phyloP scores from a whole-genome alignment of 2,113 vertebrate genomes.

The Monopterus albus region DNA sequence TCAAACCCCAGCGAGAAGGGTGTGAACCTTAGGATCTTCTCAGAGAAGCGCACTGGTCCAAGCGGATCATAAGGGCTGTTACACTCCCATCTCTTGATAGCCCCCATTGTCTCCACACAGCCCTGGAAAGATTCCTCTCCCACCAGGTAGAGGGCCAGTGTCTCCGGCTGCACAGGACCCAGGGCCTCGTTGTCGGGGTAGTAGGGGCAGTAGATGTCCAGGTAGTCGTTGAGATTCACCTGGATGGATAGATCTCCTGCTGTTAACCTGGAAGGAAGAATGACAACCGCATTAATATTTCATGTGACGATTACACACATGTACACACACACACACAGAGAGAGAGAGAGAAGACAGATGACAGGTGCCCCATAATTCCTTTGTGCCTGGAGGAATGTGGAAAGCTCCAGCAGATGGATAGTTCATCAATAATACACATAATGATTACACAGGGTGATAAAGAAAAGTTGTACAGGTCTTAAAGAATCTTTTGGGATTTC shows the following conservation, averaged over 20 bases:
- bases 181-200: constrained; percentile 72
- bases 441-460: constrained; percentile 28
- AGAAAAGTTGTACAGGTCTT: constrained; percentile 27
- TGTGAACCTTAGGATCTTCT: constrained; percentile 98
- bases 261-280: constrained; percentile 85
- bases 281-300: constrained; percentile 46
- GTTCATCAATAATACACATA: constrained; percentile 55
- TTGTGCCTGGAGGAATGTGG: constrained; percentile 39
- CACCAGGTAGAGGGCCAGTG: constrained; percentile 92
- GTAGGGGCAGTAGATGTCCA: constrained; percentile 97
- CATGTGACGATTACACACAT: constrained; percentile 26
- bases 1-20: constrained; percentile 98
- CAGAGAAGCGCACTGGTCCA: constrained; percentile 93
- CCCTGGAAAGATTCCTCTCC: constrained; percentile 86
- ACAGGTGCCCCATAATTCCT: constrained; percentile 40
- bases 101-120: constrained; percentile 89
- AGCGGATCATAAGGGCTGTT: constrained; percentile 90
- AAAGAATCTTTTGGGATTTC: constrained; percentile 30
- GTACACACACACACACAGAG: constrained; percentile 14
- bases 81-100: constrained; percentile 98
- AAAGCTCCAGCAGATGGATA: constrained; percentile 26
- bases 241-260: constrained; percentile 89
- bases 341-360: constrained; percentile 29
- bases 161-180: constrained; percentile 81
- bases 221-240: constrained; percentile 95